phyloP scores from a whole-genome alignment of 2,797 vertebrate species.

The Forpus xanthops region DNA sequence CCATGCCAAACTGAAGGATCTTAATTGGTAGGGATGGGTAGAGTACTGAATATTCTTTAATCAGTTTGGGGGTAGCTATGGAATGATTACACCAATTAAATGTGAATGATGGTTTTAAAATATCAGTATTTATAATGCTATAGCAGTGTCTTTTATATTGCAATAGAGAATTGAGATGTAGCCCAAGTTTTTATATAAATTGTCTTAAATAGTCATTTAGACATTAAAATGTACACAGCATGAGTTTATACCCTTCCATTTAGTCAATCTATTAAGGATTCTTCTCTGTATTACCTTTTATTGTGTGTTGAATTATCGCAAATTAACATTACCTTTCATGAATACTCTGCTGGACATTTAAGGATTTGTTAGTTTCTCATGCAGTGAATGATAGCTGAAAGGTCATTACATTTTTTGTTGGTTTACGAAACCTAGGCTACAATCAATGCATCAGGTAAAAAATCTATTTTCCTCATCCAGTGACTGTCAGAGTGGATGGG shows the following conservation, averaged over 20 bases:
- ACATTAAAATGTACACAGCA: not conserved
- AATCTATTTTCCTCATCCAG: slow-evolving; percentile 64
- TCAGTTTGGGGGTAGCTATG: not conserved
- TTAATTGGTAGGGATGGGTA: not conserved
- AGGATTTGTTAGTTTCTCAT: slow-evolving; percentile 49
- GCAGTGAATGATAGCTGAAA: slow-evolving; percentile 42
- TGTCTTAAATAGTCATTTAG: not conserved
- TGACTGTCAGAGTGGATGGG: not conserved
- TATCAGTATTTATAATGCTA: not conserved
- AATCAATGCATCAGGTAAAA: slow-evolving; percentile 62
- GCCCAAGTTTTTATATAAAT: not conserved
- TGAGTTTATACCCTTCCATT: slow-evolving; percentile 35
- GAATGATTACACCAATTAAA: not conserved
- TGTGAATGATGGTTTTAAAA: not conserved
- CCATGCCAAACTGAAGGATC: not conserved
- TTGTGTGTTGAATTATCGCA: slow-evolving; percentile 52
- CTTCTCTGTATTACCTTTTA: not conserved
- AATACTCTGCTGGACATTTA: slow-evolving; percentile 40
- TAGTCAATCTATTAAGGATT: slow-evolving; percentile 21
- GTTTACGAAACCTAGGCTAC: slow-evolving; percentile 62
- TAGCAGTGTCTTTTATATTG: not conserved
- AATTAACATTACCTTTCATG: slow-evolving; percentile 45
- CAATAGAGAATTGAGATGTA: not conserved
- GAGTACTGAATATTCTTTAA: not conserved
- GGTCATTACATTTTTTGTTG: slow-evolving; percentile 64